Evolutionary conservation across 1,140 invertebrate genomes (phyloP).

Genomic region (Tachypleus tridentatus): DNA sequence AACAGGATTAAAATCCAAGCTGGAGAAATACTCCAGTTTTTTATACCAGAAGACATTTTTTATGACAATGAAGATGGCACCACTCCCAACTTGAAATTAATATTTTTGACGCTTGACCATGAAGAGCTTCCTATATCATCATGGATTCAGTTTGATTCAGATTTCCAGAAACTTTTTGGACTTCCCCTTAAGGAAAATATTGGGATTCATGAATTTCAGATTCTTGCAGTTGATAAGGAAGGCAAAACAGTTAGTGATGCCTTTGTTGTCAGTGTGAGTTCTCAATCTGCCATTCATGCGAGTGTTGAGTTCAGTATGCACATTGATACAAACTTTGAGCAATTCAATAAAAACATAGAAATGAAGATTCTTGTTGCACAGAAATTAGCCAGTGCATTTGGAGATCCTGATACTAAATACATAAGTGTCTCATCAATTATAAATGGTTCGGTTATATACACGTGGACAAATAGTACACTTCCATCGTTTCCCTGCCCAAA

Average conservation of each 20-base stretch:
- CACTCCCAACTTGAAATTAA: conserved; percentile 55
- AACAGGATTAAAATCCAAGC: conserved; percentile 65
- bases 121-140: conserved; percentile 49
- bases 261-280: conserved; percentile 57
- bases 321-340: conserved; percentile 54
- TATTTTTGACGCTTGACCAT: conserved; percentile 55
- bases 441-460: conserved; percentile 42
- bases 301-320: conserved; percentile 54
- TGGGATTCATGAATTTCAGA: conserved; percentile 58
- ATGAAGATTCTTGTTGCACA: conserved; percentile 54
- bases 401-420: conserved; percentile 54
- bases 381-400: conserved; percentile 58
- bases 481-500: conserved; percentile 56
- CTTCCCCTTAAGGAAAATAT: conserved; percentile 54
- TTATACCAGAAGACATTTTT: conserved; percentile 71
- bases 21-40: conserved; percentile 60
- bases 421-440: conserved; percentile 50
- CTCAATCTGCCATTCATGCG: conserved; percentile 39
- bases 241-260: conserved; percentile 59
- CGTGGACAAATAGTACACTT: conserved; percentile 64
- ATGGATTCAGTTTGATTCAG: conserved; percentile 79
- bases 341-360: conserved; percentile 52
- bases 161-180: conserved; percentile 80
- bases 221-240: conserved; percentile 53
- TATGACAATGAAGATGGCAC: conserved; percentile 74